Evolutionary conservation across 2,888 invertebrate genomes (phyloP).

Genomic region (Litoditis marina): DNA sequence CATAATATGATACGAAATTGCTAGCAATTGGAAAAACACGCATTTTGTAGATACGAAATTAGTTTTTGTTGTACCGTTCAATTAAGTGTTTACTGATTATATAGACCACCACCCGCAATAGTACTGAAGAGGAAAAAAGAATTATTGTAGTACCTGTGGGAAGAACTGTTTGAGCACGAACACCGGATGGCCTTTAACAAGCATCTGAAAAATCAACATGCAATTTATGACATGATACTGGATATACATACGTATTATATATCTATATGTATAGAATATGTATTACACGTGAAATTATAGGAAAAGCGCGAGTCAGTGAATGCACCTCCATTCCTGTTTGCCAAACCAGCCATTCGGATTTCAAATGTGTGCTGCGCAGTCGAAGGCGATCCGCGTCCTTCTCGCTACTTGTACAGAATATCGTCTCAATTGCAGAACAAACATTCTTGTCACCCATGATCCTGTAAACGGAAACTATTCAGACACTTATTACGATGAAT

Average conservation of each 20-base stretch:
- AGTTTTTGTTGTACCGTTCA: not conserved
- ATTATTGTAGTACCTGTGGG: slow-evolving; percentile 31
- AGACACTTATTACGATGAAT: too few relatives aligned
- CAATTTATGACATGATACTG: too few relatives aligned
- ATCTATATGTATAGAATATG: too few relatives aligned
- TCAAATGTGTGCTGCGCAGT: slow-evolving; percentile 20
- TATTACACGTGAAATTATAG: too few relatives aligned
- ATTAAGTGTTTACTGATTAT: too few relatives aligned
- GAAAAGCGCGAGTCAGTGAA: too few relatives aligned
- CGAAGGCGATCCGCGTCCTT: slow-evolving; percentile 20
- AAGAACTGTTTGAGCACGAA: slow-evolving; percentile 78
- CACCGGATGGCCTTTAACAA: slow-evolving; percentile 75
- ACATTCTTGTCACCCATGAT: slow-evolving; percentile 52
- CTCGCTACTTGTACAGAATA: slow-evolving; percentile 25
- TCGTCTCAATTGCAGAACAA: slow-evolving; percentile 28
- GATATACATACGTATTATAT: too few relatives aligned
- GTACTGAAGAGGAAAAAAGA: too few relatives aligned
- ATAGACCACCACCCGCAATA: too few relatives aligned
- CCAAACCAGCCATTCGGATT: slow-evolving; percentile 84
- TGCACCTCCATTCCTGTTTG: slow-evolving; percentile 85
- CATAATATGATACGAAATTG: too few relatives aligned
- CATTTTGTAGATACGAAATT: not conserved
- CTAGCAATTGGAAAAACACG: too few relatives aligned
- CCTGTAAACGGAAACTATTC: slow-evolving; percentile 18
- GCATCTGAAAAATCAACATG: slow-evolving; percentile 34